phyloP scores from a whole-genome alignment of 2,113 vertebrate genomes.

The Ptychochromis oligacanthus region DNA sequence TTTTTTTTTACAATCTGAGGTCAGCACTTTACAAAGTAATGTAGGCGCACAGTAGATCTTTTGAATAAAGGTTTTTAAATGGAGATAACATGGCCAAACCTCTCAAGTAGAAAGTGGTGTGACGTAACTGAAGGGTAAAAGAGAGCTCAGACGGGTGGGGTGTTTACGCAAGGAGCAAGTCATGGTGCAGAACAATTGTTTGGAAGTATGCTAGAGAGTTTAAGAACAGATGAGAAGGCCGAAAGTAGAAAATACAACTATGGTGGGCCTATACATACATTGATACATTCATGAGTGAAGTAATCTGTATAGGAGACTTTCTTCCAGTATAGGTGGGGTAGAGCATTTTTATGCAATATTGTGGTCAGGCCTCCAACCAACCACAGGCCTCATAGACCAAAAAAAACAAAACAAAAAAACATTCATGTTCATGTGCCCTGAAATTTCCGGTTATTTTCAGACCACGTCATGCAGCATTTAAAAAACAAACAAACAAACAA shows the following conservation, averaged over 20 bases:
- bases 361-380: not conserved
- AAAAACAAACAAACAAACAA: not conserved
- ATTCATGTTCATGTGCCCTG: not conserved
- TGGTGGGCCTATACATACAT: not conserved
- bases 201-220: no score
- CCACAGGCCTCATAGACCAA: no score
- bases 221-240: no score
- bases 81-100: not conserved
- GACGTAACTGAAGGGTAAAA: not conserved
- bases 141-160: not conserved
- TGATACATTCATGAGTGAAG: not conserved
- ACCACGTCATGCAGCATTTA: not conserved
- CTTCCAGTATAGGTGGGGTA: no score
- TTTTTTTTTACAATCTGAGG: not conserved
- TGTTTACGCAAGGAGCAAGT: no score
- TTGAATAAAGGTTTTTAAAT: not conserved
- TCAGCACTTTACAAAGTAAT: fast-evolving
- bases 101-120: not conserved
- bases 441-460: not conserved
- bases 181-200: no score
- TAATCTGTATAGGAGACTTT: not conserved
- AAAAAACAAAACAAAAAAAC: not conserved
- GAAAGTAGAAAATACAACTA: no score
- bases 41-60: not conserved
- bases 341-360: no score